phyloP scores from a whole-genome alignment of 2,797 vertebrate species.

The Mus minutoides region DNA sequence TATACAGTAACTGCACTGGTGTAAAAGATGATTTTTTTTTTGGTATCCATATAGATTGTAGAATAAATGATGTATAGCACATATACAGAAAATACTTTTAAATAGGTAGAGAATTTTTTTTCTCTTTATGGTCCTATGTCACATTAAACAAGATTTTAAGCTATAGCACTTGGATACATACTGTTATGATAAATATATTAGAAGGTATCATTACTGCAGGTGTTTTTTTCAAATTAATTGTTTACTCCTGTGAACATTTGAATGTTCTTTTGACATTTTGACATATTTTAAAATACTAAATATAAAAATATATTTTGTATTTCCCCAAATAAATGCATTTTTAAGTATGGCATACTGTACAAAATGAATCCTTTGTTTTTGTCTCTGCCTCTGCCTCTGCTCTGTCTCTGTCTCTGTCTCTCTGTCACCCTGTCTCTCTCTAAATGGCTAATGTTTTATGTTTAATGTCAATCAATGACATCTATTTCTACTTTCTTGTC shows the following conservation, averaged over 20 bases:
- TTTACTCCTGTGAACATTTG: not conserved
- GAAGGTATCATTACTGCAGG: not conserved
- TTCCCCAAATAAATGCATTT: not conserved
- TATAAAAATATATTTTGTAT: not conserved
- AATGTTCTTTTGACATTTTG: not conserved
- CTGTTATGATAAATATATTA: not conserved
- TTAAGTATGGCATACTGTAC: not conserved
- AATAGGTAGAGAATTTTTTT: not conserved
- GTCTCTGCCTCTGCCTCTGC: not conserved
- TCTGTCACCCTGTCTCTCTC: not conserved
- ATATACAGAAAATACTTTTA: not conserved
- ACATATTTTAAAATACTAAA: not conserved
- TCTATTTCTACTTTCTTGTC: constrained; percentile 36
- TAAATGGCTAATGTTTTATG: not conserved
- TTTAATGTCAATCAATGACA: constrained; percentile 21
- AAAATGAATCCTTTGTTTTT: constrained; percentile 8
- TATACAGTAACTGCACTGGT: not conserved
- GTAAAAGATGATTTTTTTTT: not conserved
- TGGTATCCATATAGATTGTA: not conserved
- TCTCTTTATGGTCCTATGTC: not conserved
- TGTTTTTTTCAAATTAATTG: constrained; percentile 29
- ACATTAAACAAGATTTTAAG: not conserved
- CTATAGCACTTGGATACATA: not conserved
- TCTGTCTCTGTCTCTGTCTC: not conserved
- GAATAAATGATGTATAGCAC: not conserved